Percentiles rank a stretch among this genome's conserved stretches.
phyloP scores from a whole-genome alignment of 2,113 vertebrate genomes.

The Perccottus glenii region DNA sequence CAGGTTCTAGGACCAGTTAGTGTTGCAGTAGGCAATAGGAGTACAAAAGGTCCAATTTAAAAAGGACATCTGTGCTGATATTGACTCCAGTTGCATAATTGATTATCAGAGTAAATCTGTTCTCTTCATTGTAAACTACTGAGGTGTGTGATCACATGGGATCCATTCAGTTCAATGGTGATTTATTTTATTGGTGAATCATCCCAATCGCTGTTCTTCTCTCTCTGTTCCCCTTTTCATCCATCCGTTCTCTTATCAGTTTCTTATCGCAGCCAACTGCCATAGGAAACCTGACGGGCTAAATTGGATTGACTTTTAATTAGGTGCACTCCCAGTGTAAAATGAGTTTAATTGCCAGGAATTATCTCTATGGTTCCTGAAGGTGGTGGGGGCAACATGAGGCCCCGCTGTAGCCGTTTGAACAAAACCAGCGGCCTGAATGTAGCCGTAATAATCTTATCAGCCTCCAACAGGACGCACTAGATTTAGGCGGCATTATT shows the following conservation, averaged over 20 bases:
- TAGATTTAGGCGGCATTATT: slow-evolving; percentile 9
- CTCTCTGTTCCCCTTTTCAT: slow-evolving; percentile 29
- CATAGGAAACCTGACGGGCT: slow-evolving; percentile 44
- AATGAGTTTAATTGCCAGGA: slow-evolving; percentile 63
- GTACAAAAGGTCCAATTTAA: neutral
- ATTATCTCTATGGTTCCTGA: slow-evolving; percentile 42
- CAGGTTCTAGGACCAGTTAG: neutral
- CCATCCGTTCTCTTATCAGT: slow-evolving; percentile 33
- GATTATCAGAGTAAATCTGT: slow-evolving; percentile 19
- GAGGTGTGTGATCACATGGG: slow-evolving; percentile 8
- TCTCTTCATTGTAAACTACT: slow-evolving; percentile 4
- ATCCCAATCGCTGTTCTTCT: slow-evolving; percentile 41
- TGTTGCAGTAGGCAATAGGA: too few relatives aligned
- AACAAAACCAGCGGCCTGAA: slow-evolving; percentile 23
- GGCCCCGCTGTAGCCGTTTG: slow-evolving; percentile 16
- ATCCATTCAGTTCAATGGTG: slow-evolving; percentile 6
- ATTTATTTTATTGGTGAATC: slow-evolving; percentile 42
- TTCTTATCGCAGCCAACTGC: slow-evolving; percentile 48
- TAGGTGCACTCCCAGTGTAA: slow-evolving; percentile 53
- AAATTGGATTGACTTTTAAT: slow-evolving; percentile 72
- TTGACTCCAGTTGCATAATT: slow-evolving; percentile 7
- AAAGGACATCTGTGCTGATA: neutral
- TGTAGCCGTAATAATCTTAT: slow-evolving; percentile 13
- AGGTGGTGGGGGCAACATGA: slow-evolving; percentile 10
- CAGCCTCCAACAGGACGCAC: slow-evolving; percentile 3